Conservation (phyloP, 2,113 vertebrate genomes). For the Eonycteris spelaea region DNA sequence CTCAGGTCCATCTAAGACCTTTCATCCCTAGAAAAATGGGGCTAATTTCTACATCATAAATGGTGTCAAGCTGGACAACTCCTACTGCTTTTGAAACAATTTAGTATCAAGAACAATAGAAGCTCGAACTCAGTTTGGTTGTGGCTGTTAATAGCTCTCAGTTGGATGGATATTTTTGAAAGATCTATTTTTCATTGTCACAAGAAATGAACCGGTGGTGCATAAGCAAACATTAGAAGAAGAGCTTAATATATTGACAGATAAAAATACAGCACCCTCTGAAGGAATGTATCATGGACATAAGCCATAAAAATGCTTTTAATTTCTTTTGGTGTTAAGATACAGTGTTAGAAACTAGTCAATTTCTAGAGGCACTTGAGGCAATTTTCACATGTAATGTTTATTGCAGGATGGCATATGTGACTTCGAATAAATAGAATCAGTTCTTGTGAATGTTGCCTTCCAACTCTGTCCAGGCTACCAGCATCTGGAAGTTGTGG, state of each 20-base stretch:
- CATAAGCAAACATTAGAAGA: constrained; percentile 50
- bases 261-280: constrained; percentile 36
- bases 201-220: constrained; percentile 51
- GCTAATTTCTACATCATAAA: constrained; percentile 61
- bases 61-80: constrained; percentile 58
- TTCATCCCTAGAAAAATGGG: constrained; percentile 52
- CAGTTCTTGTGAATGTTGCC: constrained; percentile 1
- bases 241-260: constrained; percentile 49
- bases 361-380: constrained; percentile 60
- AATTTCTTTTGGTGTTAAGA: constrained; percentile 62
- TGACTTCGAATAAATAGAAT: constrained; percentile 11
- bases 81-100: constrained; percentile 38
- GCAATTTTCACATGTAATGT: constrained; percentile 67
- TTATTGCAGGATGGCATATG: constrained; percentile 47
- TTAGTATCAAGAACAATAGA: constrained; percentile 66
- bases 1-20: background rate
- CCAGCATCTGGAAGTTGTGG: background rate
- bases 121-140: constrained; percentile 59
- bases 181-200: constrained; percentile 22
- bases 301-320: constrained; percentile 65
- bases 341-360: constrained; percentile 40
- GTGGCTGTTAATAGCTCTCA: constrained; percentile 63
- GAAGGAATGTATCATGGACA: constrained; percentile 49
- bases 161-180: constrained; percentile 68
- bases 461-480: background rate